A percentile compares a stretch with the other conserved stretches of the same genome.
phyloP scores from a whole-genome alignment of 2,113 vertebrate species.

The Neomonachus schauinslandi region DNA sequence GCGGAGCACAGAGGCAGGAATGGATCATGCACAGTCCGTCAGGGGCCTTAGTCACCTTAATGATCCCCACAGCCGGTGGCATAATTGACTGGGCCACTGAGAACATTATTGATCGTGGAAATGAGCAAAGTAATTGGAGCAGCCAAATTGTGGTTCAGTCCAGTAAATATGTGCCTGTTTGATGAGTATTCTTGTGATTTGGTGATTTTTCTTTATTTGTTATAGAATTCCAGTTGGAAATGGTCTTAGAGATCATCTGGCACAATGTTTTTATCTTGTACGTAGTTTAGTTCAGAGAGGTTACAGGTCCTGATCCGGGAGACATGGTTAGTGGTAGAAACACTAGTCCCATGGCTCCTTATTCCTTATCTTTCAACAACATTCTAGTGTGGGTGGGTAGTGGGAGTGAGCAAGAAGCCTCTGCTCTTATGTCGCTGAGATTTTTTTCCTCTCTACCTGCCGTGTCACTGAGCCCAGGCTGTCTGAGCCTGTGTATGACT shows the following conservation, averaged over 20 bases:
- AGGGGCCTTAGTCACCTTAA: neutral
- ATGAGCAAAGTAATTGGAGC: conserved; percentile 47
- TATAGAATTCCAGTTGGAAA: conserved; percentile 40
- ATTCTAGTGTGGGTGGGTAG: neutral
- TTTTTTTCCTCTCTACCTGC: neutral
- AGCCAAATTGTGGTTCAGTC: neutral
- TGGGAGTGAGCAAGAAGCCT: neutral
- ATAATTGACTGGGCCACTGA: neutral
- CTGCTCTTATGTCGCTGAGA: neutral
- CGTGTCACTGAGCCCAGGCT: neutral
- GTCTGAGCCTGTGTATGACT: neutral
- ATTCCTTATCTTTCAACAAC: neutral
- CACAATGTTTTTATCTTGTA: neutral
- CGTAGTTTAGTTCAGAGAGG: neutral
- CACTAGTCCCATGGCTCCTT: neutral
- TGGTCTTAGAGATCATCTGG: neutral
- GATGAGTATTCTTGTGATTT: neutral
- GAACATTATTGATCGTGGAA: conserved; percentile 44
- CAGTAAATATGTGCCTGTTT: neutral
- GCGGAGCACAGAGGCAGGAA: neutral
- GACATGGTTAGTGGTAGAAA: neutral
- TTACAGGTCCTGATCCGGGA: neutral
- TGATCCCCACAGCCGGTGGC: neutral
- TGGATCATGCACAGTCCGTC: neutral
- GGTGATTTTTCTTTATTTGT: conserved; percentile 40